Percentiles rank a stretch among this genome's conserved stretches.
These are phyloP conservation scores for Philopedon plagiatum DNA, from an alignment of 2,888 invertebrate species.

Conservation along the genomic window DNA sequence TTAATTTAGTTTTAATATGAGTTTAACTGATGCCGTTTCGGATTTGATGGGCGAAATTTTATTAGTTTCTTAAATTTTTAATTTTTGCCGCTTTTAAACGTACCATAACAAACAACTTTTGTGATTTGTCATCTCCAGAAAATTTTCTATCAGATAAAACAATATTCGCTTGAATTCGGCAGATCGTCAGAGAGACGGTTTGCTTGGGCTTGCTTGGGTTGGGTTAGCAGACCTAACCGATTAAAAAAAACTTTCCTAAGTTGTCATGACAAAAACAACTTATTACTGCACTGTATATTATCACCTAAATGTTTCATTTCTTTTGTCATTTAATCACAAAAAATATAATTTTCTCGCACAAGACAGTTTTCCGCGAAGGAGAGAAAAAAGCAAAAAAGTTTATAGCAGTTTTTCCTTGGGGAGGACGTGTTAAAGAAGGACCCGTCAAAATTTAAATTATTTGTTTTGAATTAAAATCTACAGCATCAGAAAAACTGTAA, in stretches of 20 bases:
- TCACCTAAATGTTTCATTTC: constrained; percentile 9
- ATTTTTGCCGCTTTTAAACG: neutral
- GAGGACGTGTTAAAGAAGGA: constrained; percentile 18
- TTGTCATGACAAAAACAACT: neutral
- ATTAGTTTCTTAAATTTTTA: neutral
- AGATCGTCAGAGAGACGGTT: too few species aligned
- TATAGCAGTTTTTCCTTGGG: constrained; percentile 13
- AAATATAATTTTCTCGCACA: constrained; percentile 21
- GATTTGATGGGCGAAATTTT: constrained; percentile 12
- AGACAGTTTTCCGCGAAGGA: constrained; percentile 9
- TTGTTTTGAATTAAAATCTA: too few species aligned
- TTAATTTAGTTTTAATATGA: constrained; percentile 27
- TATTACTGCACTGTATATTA: neutral
- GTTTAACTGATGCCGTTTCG: constrained; percentile 31
- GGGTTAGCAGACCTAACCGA: too few species aligned
- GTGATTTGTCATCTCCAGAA: too few species aligned
- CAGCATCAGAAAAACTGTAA: too few species aligned
- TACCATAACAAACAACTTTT: too few species aligned
- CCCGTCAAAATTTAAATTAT: constrained; percentile 23
- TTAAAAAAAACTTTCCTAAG: too few species aligned
- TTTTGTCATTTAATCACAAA: constrained; percentile 13
- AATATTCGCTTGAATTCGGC: too few species aligned
- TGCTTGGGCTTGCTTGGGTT: too few species aligned
- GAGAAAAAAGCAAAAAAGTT: constrained; percentile 13
- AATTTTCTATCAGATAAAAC: too few species aligned